These are phyloP conservation scores for Pholis gunnellus DNA, from an alignment of 2,113 vertebrate genomes.

Conservation along the genomic window DNA sequence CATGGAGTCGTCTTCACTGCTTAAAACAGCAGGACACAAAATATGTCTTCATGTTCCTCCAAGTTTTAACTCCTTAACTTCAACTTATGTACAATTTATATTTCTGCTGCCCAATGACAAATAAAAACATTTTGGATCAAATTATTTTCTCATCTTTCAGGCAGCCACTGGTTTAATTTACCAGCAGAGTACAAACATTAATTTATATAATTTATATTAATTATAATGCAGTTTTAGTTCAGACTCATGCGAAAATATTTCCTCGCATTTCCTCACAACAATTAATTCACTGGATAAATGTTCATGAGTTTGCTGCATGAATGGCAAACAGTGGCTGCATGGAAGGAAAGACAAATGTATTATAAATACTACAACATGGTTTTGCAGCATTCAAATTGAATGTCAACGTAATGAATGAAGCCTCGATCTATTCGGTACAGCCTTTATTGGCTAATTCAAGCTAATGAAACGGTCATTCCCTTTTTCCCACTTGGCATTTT, in stretches of 20 bases:
- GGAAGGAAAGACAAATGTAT: background rate
- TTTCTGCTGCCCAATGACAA: background rate
- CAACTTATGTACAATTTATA: background rate
- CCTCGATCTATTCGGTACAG: background rate
- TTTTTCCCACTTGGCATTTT: too few species aligned
- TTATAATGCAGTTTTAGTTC: background rate
- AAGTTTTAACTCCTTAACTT: background rate
- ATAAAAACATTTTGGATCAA: background rate
- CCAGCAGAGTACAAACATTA: background rate
- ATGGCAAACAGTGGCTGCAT: background rate
- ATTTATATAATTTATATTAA: background rate
- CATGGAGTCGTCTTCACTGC: background rate
- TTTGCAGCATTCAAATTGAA: too few species aligned
- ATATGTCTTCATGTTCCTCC: background rate
- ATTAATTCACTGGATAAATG: too few species aligned
- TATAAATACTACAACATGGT: too few species aligned
- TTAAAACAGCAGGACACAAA: conserved; percentile 15
- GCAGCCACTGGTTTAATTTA: background rate
- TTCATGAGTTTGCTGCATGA: background rate
- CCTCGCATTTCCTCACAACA: too few species aligned
- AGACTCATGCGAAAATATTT: background rate
- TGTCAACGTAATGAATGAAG: background rate
- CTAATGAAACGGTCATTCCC: background rate
- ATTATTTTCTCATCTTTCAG: background rate
- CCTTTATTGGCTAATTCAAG: background rate